Base-by-base conservation (phyloP, 1,140 invertebrate genomes). In the Drosophila guanche region DNA sequence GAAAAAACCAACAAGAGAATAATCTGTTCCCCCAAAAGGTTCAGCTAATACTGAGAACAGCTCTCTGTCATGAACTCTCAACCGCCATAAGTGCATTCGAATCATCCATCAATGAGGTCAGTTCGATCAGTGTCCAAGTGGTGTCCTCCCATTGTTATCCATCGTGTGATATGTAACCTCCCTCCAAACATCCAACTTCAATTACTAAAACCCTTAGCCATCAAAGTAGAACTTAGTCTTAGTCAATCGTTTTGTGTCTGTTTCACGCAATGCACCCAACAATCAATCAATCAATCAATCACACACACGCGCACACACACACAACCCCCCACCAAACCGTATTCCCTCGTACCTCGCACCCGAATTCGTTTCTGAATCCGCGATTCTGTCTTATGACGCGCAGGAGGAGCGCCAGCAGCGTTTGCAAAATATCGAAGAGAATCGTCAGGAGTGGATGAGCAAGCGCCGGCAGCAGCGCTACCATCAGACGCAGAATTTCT, bases 401-500 rank as follows among this genome's bases (percentile, higher is more conserved):
- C 62, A 95, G 94, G 94, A 94, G 92, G 94, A 95, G 91, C 93
- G 94, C 67, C 93, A 93, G 91, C 93, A 93, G 91, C 93, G 94
- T 76, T 92, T 94, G 55, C 92, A 94, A 90, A 95, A 96, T 72
- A 95, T 95, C 56, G 94, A 94, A 89, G 92, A 92, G 57, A 95
- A 95, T 93, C 93, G 95, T 43, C 91, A 91, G 43, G 95, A 95
- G 55, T 93, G 94, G 57, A 93, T 94, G 91, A 93, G 93, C 89
- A 94, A 93, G 67, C 92, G 94, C 6, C 93, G 94, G 61, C 94
- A 95, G 88, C 93, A 95, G 75, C 92, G 95, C 60, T 94, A 94
- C 89, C 93, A 95, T 77, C 94, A 95, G 66, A 95, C 94, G 2
- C 94, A 95, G 78, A 95, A 95, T 61, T 95, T 96, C 91, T 93